Evolutionary conservation across 2,888 invertebrate species (phyloP).

Genomic region (Campoplex capitator): DNA sequence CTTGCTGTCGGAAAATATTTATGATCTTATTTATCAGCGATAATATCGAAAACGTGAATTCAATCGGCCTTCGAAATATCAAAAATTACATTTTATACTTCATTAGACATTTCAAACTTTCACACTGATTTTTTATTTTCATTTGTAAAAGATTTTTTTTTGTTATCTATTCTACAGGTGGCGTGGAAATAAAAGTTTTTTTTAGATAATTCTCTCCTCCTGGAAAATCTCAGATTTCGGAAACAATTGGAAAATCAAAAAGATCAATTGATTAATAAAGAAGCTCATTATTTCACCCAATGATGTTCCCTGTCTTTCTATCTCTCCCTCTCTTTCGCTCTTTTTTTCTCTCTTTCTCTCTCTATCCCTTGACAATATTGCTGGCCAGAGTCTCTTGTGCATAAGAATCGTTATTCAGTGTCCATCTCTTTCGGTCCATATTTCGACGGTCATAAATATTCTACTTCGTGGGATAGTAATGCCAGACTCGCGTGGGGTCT

Average conservation of each 20-base stretch:
- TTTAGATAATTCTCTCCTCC: not conserved
- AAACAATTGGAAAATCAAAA: no score
- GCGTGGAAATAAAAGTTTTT: no score
- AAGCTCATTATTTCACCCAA: no score
- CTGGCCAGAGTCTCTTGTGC: not conserved
- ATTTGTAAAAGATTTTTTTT: no score
- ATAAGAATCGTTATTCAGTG: slow-evolving; percentile 15
- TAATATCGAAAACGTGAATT: not conserved
- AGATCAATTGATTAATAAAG: no score
- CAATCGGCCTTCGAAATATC: not conserved
- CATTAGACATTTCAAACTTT: no score
- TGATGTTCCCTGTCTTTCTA: not conserved
- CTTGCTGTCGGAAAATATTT: not conserved
- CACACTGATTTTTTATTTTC: no score
- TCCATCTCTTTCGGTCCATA: slow-evolving; percentile 29
- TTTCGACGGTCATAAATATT: slow-evolving; percentile 71
- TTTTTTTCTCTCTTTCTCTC: not conserved
- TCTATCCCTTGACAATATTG: not conserved
- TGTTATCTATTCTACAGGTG: no score
- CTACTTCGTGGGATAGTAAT: slow-evolving; percentile 77
- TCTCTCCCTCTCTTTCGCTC: not conserved
- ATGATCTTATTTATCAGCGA: not conserved
- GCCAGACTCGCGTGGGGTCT: slow-evolving; percentile 81
- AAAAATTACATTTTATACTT: not conserved
- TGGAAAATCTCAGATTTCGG: no score